Evolutionary conservation across 2,888 invertebrate genomes (phyloP).

Genomic region (Epicampocera succincta): DNA sequence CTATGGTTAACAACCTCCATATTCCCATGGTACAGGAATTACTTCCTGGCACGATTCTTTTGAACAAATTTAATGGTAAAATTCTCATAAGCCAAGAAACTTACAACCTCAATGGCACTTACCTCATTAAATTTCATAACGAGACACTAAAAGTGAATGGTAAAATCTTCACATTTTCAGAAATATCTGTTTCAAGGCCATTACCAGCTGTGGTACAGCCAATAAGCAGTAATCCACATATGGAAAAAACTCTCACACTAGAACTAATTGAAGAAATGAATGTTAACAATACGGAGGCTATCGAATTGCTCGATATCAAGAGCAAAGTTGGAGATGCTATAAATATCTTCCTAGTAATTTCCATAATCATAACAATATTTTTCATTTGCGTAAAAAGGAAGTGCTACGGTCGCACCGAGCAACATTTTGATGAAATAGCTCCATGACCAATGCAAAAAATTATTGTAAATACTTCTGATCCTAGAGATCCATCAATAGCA

Average conservation of each 20-base stretch:
- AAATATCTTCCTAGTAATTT: background rate
- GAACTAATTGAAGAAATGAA: conserved; percentile 26
- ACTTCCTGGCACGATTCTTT: conserved; percentile 15
- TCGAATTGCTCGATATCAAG: background rate
- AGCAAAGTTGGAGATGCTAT: conserved; percentile 1
- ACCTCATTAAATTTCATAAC: conserved; percentile 16
- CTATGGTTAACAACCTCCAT: background rate
- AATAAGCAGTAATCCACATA: conserved; percentile 1
- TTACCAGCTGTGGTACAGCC: conserved; percentile 30
- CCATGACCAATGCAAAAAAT: background rate
- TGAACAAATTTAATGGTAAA: conserved; percentile 9
- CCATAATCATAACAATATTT: background rate
- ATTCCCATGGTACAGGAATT: conserved; percentile 14
- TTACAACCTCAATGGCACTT: background rate
- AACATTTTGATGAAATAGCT: background rate
- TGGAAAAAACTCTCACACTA: conserved; percentile 12
- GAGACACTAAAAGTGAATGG: background rate
- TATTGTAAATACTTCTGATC: background rate
- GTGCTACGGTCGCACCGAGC: background rate
- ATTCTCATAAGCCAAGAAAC: conserved; percentile 1
- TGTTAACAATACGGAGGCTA: background rate
- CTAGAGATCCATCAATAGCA: no score
- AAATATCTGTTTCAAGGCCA: conserved; percentile 9
- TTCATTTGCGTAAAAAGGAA: background rate
- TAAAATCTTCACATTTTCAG: no score